Percentiles rank a stretch among this genome's conserved stretches.
Evolutionary conservation across 2,113 vertebrate species (phyloP).

Genomic region (Pycnonotus jocosus): DNA sequence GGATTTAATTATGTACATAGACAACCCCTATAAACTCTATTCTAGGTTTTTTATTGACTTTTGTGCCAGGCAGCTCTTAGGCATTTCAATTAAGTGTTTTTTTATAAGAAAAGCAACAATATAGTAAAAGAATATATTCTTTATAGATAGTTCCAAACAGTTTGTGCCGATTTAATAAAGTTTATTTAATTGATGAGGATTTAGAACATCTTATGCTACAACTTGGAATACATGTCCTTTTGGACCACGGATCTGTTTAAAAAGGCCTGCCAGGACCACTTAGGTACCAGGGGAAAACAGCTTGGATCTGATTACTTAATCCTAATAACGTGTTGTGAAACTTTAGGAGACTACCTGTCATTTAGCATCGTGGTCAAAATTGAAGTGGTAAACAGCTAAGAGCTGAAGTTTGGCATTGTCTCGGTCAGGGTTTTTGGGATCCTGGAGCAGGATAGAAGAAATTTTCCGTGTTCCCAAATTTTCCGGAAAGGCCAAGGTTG

Average conservation of each 20-base stretch:
- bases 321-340: slow-evolving; percentile 81
- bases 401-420: slow-evolving; percentile 39
- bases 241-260: slow-evolving; percentile 42
- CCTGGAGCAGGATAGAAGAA: not conserved
- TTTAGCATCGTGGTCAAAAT: slow-evolving; percentile 54
- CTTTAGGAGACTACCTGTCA: slow-evolving; percentile 80
- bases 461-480: slow-evolving; percentile 17
- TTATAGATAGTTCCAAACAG: slow-evolving; percentile 86
- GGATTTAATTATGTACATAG: slow-evolving; percentile 99
- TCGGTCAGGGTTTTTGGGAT: not conserved
- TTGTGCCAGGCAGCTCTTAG: slow-evolving; percentile 87
- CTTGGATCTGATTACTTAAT: slow-evolving; percentile 77
- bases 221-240: slow-evolving; percentile 38
- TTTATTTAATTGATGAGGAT: slow-evolving; percentile 73
- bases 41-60: slow-evolving; percentile 98
- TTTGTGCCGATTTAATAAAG: slow-evolving; percentile 78
- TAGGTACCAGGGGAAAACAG: slow-evolving; percentile 41
- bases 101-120: slow-evolving; percentile 94
- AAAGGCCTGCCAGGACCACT: slow-evolving; percentile 44
- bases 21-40: slow-evolving; percentile 98
- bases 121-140: slow-evolving; percentile 83
- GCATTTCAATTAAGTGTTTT: slow-evolving; percentile 98
- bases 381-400: slow-evolving; percentile 38
- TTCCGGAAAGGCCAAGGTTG: slow-evolving; percentile 54
- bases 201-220: slow-evolving; percentile 73